Base-by-base conservation (phyloP, 2,113 vertebrate species). In the Gadus macrocephalus region DNA sequence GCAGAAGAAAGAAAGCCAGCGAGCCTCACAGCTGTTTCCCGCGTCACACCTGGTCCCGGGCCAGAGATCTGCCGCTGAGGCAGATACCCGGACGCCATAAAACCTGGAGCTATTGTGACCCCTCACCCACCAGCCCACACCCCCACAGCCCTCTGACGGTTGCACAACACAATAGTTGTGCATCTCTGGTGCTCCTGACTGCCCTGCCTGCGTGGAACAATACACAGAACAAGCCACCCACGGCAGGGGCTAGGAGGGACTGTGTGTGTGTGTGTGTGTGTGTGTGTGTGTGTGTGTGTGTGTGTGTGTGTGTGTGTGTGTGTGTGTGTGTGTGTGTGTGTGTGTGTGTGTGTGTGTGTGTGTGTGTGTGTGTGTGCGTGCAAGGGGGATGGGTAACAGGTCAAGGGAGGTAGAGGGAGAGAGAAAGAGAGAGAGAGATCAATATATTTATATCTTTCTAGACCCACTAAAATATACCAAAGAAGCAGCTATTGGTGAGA, bases 21-120 rank as follows among this genome's bases (percentile, higher is more conserved):
- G 56, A 77, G 78, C 68, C 14, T 65, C 71, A 82, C 82, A 87
- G 88, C 88, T 87, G 84, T 79, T 77, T 35, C 74, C 80, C 76
- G 77, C 71, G 81, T 86, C 83, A 81, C 71, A 79, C 66, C 82
- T 83, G 84, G 90, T 70, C 31, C 19, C 19, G 49, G 28, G 88
- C 89, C 88, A 87, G 74, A 81, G 81, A 65, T 81, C 76, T 63
- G 75, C 78, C 70, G 78, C 79, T 62, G 75, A 14, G 53, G 77
- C 82, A 73, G 25, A 25, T 25, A 83, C 85, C 79, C 83, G 62
- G 82, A 69, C 74, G 64, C 77, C 65, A 66, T 86, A 82, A 4
- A 90, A 89, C 87, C 81, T 82, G 70, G 79, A 79, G 85, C 87
- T 86, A 89, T 89, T 90, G 89, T 91, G 81, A 70, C 70, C 55